Base-by-base conservation (phyloP, 1,140 invertebrate species). In the Bombus confusus region DNA sequence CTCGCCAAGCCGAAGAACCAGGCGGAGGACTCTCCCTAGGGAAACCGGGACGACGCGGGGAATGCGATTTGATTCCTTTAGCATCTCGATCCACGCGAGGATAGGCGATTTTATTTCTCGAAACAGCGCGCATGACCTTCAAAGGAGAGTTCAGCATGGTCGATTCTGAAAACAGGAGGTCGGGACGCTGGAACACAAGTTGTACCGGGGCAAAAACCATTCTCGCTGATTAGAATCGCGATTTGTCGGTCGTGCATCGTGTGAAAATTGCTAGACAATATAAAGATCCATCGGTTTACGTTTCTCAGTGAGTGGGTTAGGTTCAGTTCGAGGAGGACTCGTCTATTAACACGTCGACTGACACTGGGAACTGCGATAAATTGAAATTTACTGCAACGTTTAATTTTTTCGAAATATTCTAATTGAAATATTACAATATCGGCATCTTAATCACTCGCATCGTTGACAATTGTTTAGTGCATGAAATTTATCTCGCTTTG, bases 21-120 rank as follows among this genome's bases (percentile, higher is more conserved):
- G 86, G 73, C 86, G 78, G 80, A 47, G 83, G 75, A 76, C 77
- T 62, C 86, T 90, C 80, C 88, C 83, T 72, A 64, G 87, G 88
- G 83, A 82, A 88, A 87, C 86, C 87, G 85, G 87, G 87, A 92
- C 88, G 89, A 92, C 85, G 86, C 83, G 57, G 87, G 79, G 91
- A 93, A 94, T 93, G 92, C 90, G 89, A 94, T 93, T 94, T 93
- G 89, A 93, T 93, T 93, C 90, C 91, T 92, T 93, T 90, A 91
- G 86, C 86, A 93, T 93, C 88, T 84, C 74, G 87, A 59, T 64
- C 34, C 47, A 69, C 39, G 5, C 28, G 15, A 8, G 10, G 15
- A 57, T 34, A 3, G 66, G 72, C 82, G 78, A 90, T 88, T 91
- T 90, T 39, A 88, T 86, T 91, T 88, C 68, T 91, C 83, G 81